phyloP scores from a whole-genome alignment of 2,113 vertebrate genomes.

The Ammodytes dubius region DNA sequence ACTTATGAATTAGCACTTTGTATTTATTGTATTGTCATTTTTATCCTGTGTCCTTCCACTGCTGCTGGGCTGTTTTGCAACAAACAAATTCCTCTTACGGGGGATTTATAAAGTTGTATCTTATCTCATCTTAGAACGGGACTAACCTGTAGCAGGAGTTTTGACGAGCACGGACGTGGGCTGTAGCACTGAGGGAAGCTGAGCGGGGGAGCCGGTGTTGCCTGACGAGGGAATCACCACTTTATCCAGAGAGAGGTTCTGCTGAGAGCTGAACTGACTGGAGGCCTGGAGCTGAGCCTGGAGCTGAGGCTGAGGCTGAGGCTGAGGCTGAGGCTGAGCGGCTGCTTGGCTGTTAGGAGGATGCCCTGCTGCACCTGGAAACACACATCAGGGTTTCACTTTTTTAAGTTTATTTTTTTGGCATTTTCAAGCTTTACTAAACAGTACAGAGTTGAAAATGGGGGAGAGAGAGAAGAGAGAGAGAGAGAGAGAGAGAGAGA shows the following conservation, averaged over 20 bases:
- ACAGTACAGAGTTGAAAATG: too few species aligned
- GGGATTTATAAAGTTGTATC: too few species aligned
- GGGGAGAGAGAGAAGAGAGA: too few species aligned
- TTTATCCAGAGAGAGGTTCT: slow-evolving; percentile 78
- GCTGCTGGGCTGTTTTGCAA: too few species aligned
- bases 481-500: too few species aligned
- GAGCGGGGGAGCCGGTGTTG: slow-evolving; percentile 55
- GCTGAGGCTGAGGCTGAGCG: slow-evolving; percentile 62
- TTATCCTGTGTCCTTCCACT: too few species aligned
- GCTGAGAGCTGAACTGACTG: slow-evolving; percentile 79
- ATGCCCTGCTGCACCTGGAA: slow-evolving; percentile 90
- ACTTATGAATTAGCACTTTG: too few species aligned
- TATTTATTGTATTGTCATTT: too few species aligned
- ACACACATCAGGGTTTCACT: slow-evolving; percentile 5
- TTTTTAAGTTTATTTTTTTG: too few species aligned
- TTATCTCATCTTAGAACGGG: too few species aligned
- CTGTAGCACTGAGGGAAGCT: slow-evolving; percentile 83
- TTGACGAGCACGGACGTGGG: slow-evolving; percentile 86
- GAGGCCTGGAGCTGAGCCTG: slow-evolving; percentile 59
- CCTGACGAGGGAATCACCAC: slow-evolving; percentile 69
- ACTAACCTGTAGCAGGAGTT: slow-evolving; percentile 79
- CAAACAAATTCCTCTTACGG: too few species aligned
- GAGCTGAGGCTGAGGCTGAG: slow-evolving; percentile 42
- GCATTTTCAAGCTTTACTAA: too few species aligned
- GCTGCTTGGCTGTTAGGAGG: slow-evolving; percentile 86